These are phyloP conservation scores for Ennomos erosarius DNA, from an alignment of 2,888 invertebrate genomes.

Conservation along the genomic window DNA sequence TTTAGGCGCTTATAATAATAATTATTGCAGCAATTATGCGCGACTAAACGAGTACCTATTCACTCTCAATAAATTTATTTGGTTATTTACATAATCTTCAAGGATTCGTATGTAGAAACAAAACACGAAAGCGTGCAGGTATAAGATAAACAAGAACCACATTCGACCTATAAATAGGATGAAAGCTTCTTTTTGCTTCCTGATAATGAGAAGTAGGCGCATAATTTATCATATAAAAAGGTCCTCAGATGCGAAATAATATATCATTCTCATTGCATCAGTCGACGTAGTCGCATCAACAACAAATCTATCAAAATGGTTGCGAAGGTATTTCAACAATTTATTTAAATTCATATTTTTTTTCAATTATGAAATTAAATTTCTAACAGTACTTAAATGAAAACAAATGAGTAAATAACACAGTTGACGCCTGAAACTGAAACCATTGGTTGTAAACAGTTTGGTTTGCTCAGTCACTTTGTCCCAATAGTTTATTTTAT, in stretches of 20 bases:
- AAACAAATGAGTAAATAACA: no score
- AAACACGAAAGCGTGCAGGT: conserved; percentile 20
- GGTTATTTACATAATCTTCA: conserved; percentile 10
- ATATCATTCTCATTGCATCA: conserved; percentile 55
- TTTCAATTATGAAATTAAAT: background rate
- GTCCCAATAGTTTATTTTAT: no score
- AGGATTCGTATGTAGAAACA: conserved; percentile 14
- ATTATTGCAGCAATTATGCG: no score
- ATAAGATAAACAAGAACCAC: conserved; percentile 22
- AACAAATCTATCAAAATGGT: conserved; percentile 59
- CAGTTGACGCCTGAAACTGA: no score
- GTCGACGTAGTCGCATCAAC: conserved; percentile 63
- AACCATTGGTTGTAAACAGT: no score
- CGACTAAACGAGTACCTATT: no score
- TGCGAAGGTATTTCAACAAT: conserved; percentile 62
- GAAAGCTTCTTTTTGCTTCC: conserved; percentile 43
- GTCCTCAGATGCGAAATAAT: conserved; percentile 20
- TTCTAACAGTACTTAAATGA: no score
- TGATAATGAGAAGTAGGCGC: conserved; percentile 43
- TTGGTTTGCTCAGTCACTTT: no score
- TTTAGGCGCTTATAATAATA: no score
- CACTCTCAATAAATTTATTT: no score
- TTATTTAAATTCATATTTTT: background rate
- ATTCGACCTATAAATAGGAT: conserved; percentile 21
- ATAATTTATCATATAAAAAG: conserved; percentile 57